A percentile compares a stretch with the other conserved stretches of the same genome.
phyloP scores from a whole-genome alignment of 2,113 vertebrate genomes.

The Myrmecophaga tridactyla region DNA sequence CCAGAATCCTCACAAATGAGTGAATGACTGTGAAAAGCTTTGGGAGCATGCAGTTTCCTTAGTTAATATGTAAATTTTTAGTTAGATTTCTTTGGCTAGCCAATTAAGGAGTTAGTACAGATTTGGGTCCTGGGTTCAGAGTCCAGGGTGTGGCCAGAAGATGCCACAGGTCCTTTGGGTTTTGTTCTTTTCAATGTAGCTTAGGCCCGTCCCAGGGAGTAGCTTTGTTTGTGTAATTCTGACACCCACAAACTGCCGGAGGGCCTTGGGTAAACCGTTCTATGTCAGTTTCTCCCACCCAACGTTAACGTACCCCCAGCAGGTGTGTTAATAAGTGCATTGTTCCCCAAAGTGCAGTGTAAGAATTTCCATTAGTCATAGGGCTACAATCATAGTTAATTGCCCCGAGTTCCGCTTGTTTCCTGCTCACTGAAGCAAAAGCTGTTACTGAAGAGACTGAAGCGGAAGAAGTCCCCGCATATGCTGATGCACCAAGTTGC shows the following conservation, averaged over 20 bases:
- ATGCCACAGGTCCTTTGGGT: not conserved
- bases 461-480: constrained; percentile 24
- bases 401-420: constrained; percentile 70
- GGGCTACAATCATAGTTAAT: constrained; percentile 67
- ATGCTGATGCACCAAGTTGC: constrained; percentile 63
- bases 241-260: not conserved
- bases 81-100: not conserved
- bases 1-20: not conserved
- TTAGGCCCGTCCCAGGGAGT: not conserved
- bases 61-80: not conserved
- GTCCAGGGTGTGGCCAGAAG: not conserved
- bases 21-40: not conserved
- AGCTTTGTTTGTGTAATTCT: not conserved
- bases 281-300: constrained; percentile 46
- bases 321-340: constrained; percentile 60
- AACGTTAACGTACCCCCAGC: constrained; percentile 57
- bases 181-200: not conserved
- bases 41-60: not conserved
- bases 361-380: constrained; percentile 72
- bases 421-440: constrained; percentile 67
- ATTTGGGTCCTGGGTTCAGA: not conserved
- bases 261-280: constrained; percentile 57
- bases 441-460: constrained; percentile 50
- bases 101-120: not conserved
- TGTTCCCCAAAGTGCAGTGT: constrained; percentile 64